Evolutionary conservation across 92 coral and sea anemone species (phyloP).

Genomic region (Palythoa caribaeorum): DNA sequence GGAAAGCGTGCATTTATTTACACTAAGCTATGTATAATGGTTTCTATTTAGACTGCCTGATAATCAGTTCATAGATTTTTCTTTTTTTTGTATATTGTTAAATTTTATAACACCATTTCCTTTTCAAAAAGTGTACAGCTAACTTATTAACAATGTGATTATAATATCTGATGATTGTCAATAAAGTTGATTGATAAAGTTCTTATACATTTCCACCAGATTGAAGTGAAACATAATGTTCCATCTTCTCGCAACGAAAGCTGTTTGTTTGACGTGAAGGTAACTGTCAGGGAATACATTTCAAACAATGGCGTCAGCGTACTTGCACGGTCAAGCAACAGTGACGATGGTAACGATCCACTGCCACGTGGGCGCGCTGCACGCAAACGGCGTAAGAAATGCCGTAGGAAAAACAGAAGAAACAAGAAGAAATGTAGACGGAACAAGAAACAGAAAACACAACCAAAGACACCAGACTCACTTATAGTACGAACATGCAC

Average conservation of each 20-base stretch:
- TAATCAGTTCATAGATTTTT: too few species aligned
- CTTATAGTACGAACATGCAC: conserved; percentile 43
- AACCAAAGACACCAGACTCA: conserved; percentile 46
- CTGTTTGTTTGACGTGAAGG: conserved; percentile 78
- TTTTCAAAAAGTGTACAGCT: too few species aligned
- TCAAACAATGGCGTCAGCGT: conserved; percentile 18
- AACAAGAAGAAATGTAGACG: conserved; percentile 59
- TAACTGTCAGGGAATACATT: conserved; percentile 59
- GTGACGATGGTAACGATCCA: background rate
- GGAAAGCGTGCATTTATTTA: too few species aligned
- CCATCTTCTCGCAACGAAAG: conserved; percentile 75
- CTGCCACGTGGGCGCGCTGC: conserved; percentile 31
- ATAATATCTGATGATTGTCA: too few species aligned
- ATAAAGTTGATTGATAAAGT: background rate
- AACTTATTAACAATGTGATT: too few species aligned
- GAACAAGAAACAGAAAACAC: conserved; percentile 37
- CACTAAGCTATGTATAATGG: too few species aligned
- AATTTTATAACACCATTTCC: too few species aligned
- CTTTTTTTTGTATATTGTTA: too few species aligned
- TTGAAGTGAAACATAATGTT: conserved; percentile 85
- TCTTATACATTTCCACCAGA: conserved; percentile 46
- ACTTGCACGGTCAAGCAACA: conserved; percentile 50
- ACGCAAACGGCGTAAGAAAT: conserved; percentile 33
- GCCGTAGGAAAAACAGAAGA: conserved; percentile 37
- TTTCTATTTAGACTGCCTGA: too few species aligned